phyloP scores from a whole-genome alignment of 1,140 invertebrate species.

The Heliconius himera region DNA sequence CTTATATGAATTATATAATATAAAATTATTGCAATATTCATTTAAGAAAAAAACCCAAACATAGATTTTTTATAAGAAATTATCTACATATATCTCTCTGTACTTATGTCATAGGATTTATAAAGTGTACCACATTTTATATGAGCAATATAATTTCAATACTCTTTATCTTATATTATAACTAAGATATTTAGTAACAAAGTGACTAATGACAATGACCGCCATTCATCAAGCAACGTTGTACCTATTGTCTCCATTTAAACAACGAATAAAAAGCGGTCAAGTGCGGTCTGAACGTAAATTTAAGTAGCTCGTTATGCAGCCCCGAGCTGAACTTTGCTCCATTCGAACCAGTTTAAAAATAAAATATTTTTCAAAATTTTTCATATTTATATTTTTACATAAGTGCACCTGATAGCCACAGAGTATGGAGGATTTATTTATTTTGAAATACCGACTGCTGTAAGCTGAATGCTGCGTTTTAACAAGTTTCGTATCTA shows the following conservation, averaged over 20 bases:
- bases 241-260: conserved; percentile 33
- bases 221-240: conserved; percentile 32
- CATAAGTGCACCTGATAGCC: conserved; percentile 6
- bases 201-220: conserved; percentile 33
- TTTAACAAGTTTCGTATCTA: neutral
- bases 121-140: too few relatives aligned
- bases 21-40: too few relatives aligned
- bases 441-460: conserved; percentile 5
- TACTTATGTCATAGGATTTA: too few relatives aligned
- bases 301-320: conserved; percentile 38
- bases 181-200: conserved; percentile 21
- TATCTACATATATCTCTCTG: too few relatives aligned
- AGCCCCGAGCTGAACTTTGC: conserved; percentile 19
- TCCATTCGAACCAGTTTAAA: conserved; percentile 19
- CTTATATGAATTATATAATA: too few relatives aligned
- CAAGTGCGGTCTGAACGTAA: conserved; percentile 36
- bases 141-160: too few relatives aligned
- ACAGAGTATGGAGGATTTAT: neutral
- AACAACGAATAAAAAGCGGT: conserved; percentile 38
- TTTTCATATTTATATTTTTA: conserved; percentile 10
- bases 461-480: neutral
- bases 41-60: too few relatives aligned
- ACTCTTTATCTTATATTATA: neutral
- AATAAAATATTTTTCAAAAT: neutral
- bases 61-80: too few relatives aligned